phyloP scores from a whole-genome alignment of 2,888 invertebrate genomes.

The Lasius platythorax region DNA sequence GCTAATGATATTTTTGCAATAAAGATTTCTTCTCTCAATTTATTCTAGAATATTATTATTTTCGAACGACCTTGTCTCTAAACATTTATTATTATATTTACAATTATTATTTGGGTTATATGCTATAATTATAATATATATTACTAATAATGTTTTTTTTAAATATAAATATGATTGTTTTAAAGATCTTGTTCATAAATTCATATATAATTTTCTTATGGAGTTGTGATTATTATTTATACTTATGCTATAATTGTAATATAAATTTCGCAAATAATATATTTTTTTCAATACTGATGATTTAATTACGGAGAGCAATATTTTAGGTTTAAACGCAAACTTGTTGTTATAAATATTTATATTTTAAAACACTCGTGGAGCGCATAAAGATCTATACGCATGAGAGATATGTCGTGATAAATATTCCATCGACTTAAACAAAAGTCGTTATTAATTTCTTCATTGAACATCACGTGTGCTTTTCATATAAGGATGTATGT shows the following conservation, averaged over 20 bases:
- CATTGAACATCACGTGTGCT: not conserved
- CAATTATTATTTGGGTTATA: not conserved
- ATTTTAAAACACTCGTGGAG: not conserved
- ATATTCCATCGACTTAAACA: constrained; percentile 2
- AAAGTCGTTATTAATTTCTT: not conserved
- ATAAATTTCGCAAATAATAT: not conserved
- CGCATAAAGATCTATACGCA: not conserved
- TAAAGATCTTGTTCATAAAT: too few species aligned
- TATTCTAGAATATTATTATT: constrained; percentile 31
- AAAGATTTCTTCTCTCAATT: constrained; percentile 20
- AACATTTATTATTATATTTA: constrained; percentile 6
- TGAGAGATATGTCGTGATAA: not conserved
- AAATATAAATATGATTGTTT: not conserved
- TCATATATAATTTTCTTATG: not conserved
- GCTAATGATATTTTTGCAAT: constrained; percentile 33
- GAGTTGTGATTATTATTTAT: not conserved
- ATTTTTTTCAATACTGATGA: not conserved
- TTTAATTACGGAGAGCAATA: not conserved
- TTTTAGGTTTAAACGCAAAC: not conserved
- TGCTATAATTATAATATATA: not conserved
- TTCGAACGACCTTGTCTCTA: not conserved
- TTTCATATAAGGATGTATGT: not conserved
- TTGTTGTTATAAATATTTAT: constrained; percentile 3
- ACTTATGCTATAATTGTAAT: not conserved
- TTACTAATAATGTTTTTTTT: not conserved